A percentile compares a stretch with the other conserved stretches of the same genome.
phyloP scores from a whole-genome alignment of 2,113 vertebrate genomes.

The Chroicocephalus ridibundus region DNA sequence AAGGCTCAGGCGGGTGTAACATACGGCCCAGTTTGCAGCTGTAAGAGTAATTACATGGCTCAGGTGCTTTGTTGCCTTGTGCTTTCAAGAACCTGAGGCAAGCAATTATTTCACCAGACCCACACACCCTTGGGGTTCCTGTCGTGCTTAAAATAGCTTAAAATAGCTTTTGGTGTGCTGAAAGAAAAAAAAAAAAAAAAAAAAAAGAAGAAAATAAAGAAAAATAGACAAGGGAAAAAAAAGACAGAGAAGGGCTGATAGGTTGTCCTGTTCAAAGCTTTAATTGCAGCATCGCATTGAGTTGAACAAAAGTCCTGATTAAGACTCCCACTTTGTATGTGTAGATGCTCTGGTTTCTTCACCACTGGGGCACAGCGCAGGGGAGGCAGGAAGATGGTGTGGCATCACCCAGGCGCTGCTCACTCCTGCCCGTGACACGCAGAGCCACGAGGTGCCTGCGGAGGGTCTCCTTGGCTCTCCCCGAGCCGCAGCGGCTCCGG shows the following conservation, averaged over 20 bases:
- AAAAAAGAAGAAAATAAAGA: not conserved
- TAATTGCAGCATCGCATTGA: not conserved
- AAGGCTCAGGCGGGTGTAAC: not conserved
- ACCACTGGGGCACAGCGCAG: not conserved
- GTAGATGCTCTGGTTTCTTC: not conserved
- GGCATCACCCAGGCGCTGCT: not conserved
- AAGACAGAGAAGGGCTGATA: not conserved
- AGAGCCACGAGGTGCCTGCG: accelerated
- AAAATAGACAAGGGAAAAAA: too few species aligned
- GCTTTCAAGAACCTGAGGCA: constrained; percentile 41
- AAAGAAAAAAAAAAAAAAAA: not conserved
- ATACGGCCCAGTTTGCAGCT: not conserved
- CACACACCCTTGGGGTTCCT: not conserved
- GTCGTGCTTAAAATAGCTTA: not conserved
- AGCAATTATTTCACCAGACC: constrained; percentile 56
- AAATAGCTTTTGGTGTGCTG: not conserved
- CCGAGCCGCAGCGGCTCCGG: not conserved
- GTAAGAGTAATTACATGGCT: constrained; percentile 57
- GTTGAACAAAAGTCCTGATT: not conserved
- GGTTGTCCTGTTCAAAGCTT: not conserved
- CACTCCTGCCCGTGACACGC: accelerated
- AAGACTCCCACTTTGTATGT: not conserved
- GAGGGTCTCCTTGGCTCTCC: not conserved
- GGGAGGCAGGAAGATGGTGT: not conserved
- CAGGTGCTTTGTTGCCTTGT: constrained; percentile 46